Conservation (phyloP, 2,888 invertebrate species). For the Strigamia transsilvanica region DNA sequence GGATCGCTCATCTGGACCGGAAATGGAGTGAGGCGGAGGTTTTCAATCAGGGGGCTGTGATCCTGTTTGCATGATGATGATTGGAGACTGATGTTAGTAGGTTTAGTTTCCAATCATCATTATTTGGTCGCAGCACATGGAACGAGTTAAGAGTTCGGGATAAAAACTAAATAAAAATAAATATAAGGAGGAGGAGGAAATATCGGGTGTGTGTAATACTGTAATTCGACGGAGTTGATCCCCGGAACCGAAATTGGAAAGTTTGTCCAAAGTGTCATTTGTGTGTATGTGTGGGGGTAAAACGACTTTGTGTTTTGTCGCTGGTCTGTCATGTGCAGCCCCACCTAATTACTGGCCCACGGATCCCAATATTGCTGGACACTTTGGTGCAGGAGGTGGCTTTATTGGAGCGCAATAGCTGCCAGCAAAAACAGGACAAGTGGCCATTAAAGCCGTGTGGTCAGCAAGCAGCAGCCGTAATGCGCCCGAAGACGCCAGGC, state of each 20-base stretch:
- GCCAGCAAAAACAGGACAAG: conserved; percentile 55
- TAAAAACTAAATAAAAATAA: not conserved
- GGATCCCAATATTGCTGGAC: conserved; percentile 55
- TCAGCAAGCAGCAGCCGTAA: conserved; percentile 54
- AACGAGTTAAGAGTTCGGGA: not conserved
- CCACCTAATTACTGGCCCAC: conserved; percentile 54
- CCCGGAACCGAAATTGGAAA: conserved; percentile 17
- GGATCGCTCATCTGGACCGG: conserved; percentile 47
- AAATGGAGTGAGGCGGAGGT: conserved; percentile 37
- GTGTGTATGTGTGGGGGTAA: conserved; percentile 44
- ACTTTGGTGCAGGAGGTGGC: conserved; percentile 54
- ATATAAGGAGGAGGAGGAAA: not conserved
- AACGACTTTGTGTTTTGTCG: conserved; percentile 50
- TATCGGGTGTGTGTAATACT: conserved; percentile 40
- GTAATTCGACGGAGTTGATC: conserved; percentile 46
- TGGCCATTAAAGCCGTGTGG: conserved; percentile 55
- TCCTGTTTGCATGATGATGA: conserved; percentile 48
- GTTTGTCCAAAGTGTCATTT: conserved; percentile 43
- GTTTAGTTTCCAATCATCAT: conserved; percentile 30
- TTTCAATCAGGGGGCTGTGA: conserved; percentile 42
- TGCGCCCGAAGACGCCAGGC: conserved; percentile 50
- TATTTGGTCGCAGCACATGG: conserved; percentile 22
- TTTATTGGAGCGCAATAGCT: conserved; percentile 55
- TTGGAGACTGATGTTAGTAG: conserved; percentile 23
- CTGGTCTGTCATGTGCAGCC: conserved; percentile 54